phyloP scores from a whole-genome alignment of 2,888 invertebrate species.

The Orchestes rusci region DNA sequence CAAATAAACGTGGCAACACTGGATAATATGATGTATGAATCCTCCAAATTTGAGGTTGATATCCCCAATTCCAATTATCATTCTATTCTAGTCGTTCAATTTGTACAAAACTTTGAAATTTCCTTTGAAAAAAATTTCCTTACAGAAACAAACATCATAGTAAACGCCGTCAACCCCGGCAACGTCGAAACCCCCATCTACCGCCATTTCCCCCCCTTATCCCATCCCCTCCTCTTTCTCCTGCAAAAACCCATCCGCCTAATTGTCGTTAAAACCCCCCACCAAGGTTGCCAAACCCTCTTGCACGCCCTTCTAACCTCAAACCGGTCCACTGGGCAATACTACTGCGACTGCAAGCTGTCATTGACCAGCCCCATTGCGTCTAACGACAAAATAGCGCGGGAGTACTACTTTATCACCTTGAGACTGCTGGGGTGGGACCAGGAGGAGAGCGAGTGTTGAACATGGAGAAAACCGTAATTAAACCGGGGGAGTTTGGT shows the following conservation, averaged over 20 bases:
- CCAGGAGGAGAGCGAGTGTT: conserved; percentile 38
- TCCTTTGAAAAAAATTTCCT: too few species aligned
- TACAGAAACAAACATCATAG: conserved; percentile 40
- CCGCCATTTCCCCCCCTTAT: conserved; percentile 40
- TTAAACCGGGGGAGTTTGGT: conserved; percentile 31
- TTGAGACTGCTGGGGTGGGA: conserved; percentile 37
- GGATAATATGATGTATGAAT: too few species aligned
- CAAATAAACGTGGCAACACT: too few species aligned
- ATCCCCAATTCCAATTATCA: too few species aligned
- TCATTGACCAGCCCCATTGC: conserved; percentile 36
- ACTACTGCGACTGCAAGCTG: conserved; percentile 40
- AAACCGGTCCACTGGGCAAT: conserved; percentile 39
- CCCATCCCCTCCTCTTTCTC: conserved; percentile 37
- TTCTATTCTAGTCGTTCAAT: too few species aligned
- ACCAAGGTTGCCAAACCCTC: conserved; percentile 43
- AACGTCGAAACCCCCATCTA: conserved; percentile 44
- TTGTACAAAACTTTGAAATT: too few species aligned
- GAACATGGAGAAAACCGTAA: conserved; percentile 31
- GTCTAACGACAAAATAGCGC: conserved; percentile 34
- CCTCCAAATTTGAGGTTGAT: too few species aligned
- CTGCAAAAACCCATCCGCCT: conserved; percentile 42
- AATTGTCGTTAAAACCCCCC: conserved; percentile 40
- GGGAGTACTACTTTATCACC: conserved; percentile 38
- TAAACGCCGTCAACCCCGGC: conserved; percentile 45
- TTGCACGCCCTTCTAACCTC: conserved; percentile 41